These are phyloP conservation scores for Athene noctua DNA, from an alignment of 2,113 vertebrate genomes.

Conservation along the genomic window DNA sequence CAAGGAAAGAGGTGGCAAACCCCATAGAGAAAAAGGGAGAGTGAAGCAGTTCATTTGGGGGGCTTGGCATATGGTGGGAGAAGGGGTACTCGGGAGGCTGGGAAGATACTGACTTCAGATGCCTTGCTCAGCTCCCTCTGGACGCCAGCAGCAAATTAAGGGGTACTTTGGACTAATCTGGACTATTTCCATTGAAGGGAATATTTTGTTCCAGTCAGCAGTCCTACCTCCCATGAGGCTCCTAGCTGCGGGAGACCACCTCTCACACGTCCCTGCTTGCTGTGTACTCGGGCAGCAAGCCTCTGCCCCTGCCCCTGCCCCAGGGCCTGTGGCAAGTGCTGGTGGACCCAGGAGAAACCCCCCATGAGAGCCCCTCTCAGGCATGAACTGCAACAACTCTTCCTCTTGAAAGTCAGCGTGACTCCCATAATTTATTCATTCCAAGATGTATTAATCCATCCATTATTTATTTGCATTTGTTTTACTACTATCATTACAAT, in stretches of 20 bases:
- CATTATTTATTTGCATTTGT: constrained; percentile 53
- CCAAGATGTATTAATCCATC: constrained; percentile 26
- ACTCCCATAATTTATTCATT: constrained; percentile 51
- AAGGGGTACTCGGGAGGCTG: background rate
- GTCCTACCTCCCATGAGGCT: background rate
- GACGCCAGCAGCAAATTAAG: background rate
- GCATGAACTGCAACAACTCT: background rate
- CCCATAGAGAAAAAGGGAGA: background rate
- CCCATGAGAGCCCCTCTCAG: background rate
- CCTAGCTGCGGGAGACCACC: background rate
- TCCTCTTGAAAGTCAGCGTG: constrained; percentile 19
- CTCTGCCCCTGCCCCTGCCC: background rate
- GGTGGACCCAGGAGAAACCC: background rate
- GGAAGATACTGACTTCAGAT: background rate
- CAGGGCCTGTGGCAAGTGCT: background rate
- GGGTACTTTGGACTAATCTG: background rate
- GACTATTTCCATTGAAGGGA: background rate
- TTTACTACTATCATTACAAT: constrained; percentile 45
- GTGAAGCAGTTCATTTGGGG: background rate
- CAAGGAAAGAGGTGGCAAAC: background rate
- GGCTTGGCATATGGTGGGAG: background rate
- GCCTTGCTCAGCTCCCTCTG: background rate
- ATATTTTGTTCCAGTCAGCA: background rate
- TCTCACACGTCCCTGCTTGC: background rate
- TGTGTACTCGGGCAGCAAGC: background rate